These are phyloP conservation scores for Polyommatus iphigenia DNA, from an alignment of 2,888 invertebrate species.

Conservation along the genomic window DNA sequence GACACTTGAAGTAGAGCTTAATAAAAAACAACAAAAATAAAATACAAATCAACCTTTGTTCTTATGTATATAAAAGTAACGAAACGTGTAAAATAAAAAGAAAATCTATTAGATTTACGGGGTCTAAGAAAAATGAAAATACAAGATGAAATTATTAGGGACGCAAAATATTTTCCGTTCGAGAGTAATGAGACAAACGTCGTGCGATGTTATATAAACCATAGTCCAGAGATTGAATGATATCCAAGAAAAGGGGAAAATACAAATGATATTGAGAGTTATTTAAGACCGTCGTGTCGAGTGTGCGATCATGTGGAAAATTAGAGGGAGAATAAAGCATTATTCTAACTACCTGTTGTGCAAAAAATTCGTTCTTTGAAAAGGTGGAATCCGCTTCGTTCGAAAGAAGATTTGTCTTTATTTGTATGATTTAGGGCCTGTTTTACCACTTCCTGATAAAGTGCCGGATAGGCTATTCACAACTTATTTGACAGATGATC, in stretches of 20 bases:
- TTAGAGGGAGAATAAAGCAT: not conserved
- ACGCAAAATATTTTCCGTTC: conserved; percentile 9
- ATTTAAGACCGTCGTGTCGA: conserved; percentile 15
- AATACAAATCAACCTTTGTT: no score
- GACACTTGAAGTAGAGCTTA: no score
- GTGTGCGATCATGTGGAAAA: not conserved
- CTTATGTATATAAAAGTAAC: not conserved
- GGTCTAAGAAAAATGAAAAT: not conserved
- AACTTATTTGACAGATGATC: no score
- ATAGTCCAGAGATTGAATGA: not conserved
- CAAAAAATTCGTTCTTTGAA: not conserved
- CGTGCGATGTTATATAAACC: not conserved
- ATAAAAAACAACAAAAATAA: no score
- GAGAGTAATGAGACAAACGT: not conserved
- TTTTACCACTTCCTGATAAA: no score
- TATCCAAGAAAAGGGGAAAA: not conserved
- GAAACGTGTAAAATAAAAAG: not conserved
- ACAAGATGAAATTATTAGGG: not conserved
- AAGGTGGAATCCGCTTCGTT: not conserved
- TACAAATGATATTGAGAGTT: conserved; percentile 18
- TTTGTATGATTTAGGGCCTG: not conserved
- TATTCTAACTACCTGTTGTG: conserved; percentile 3
- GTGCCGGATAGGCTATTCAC: no score
- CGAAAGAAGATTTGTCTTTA: not conserved
- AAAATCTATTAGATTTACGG: not conserved